A percentile compares a stretch with the other conserved stretches of the same genome.
phyloP scores from a whole-genome alignment of 2,888 invertebrate species.

The Molanna angustata region DNA sequence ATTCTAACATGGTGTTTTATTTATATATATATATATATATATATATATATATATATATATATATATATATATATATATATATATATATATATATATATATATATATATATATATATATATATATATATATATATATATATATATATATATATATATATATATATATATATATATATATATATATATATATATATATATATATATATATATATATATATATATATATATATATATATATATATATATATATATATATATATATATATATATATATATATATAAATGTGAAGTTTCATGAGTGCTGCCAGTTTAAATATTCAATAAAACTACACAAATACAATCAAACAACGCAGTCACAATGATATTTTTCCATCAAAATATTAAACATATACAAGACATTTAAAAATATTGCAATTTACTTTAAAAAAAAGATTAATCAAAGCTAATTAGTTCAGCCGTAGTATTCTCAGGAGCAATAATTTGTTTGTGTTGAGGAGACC shows the following conservation, averaged over 20 bases:
- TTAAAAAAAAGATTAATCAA: too few species aligned
- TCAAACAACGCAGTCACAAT: too few species aligned
- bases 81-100: background rate
- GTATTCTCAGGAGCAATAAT: constrained; percentile 34
- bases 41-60: background rate
- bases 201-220: background rate
- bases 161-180: background rate
- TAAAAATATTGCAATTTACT: too few species aligned
- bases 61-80: background rate
- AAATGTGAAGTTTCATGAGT: background rate
- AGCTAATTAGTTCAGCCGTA: constrained; percentile 79
- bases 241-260: background rate
- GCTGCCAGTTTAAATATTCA: background rate
- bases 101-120: background rate
- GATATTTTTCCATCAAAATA: too few species aligned
- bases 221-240: background rate
- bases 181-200: background rate
- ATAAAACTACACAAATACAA: too few species aligned
- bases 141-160: background rate
- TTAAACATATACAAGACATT: too few species aligned
- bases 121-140: background rate
- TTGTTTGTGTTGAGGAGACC: constrained; percentile 37
- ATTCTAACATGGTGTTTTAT: too few species aligned
- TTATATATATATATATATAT: too few species aligned
- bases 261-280: background rate